Evolutionary conservation across 2,113 vertebrate species (phyloP).

Genomic region (Vidua macroura): DNA sequence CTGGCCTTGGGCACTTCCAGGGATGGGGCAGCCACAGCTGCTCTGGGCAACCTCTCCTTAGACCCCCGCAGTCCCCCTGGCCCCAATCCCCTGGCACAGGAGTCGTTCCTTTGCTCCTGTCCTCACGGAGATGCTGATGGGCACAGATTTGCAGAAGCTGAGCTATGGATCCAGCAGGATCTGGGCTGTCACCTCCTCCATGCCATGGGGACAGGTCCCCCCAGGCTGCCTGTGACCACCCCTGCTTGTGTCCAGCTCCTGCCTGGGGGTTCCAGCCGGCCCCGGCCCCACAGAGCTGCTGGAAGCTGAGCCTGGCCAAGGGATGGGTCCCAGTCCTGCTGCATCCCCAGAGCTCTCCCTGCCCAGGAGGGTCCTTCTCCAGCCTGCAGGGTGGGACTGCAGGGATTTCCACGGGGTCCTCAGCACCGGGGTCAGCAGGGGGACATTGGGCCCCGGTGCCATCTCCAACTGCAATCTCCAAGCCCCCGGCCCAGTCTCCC

Average conservation of each 20-base stretch:
- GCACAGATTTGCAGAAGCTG: background rate
- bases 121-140: rapidly evolving
- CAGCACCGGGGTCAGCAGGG: background rate
- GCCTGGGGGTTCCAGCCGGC: background rate
- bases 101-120: background rate
- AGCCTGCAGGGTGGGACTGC: background rate
- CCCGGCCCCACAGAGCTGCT: rapidly evolving
- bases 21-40: background rate
- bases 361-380: background rate
- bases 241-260: background rate
- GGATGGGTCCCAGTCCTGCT: background rate
- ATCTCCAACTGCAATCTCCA: background rate
- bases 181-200: background rate
- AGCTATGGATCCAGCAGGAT: background rate
- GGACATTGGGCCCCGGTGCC: background rate
- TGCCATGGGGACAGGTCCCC: rapidly evolving
- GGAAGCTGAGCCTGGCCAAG: background rate
- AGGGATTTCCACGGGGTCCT: background rate
- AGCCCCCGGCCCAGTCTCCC: background rate
- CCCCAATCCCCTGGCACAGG: rapidly evolving
- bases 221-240: background rate
- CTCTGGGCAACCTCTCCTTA: background rate
- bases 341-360: background rate
- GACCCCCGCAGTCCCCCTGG: background rate
- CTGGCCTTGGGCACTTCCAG: background rate